Base-by-base conservation (phyloP, 53 echinoderm and acorn worm species). In the Glandiceps talaboti region DNA sequence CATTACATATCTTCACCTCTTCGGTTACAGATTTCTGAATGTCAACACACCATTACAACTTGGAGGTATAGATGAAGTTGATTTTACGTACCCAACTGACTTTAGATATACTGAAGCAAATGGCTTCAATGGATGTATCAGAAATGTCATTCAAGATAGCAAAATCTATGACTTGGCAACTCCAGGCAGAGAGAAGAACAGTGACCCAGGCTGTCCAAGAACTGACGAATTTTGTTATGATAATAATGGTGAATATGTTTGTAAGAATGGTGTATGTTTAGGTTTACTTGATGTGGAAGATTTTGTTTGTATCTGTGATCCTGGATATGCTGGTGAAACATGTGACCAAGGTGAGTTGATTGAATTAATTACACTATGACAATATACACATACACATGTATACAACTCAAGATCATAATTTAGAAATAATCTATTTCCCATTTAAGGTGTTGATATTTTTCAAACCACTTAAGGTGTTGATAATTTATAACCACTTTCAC, bases 21-120 rank as follows among this genome's bases (percentile, higher is more conserved):
- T n/a, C n/a, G n/a, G n/a, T n/a, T n/a, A n/a, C 84, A 97, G 97
- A 74, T 86, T 89, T 31, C 76, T 93, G 76, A 88, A 97, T 73
- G 76, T 90, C 74, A 92, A 92, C 84, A 86, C 90, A 26, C 97
- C 97, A 1, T 84, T 96, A 20, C 91, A 91, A 77, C 93, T 97
- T 14, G 97, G 97, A 33, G 97, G 97, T 29, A 80, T 85, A 25
- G 86, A 88, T 73, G 82, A 73, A 14, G 77, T 20, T 12, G 20
- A 6, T 12, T 45, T 12, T 20, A 45, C 64, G 6, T 45, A 45
- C 64, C 33, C 88, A 85, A 1, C 20, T 1, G 31, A 1, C 32
- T 73, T 83, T 1, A 74, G 32, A 10, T 28, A 91, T 28, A 29
- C 33, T 29, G 83, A 6, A 6, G 77, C 33, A 0, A 75, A 29